Percentiles rank a stretch among this genome's conserved stretches.
phyloP scores from a whole-genome alignment of 2,113 vertebrate genomes.

The Gracilinanus agilis region DNA sequence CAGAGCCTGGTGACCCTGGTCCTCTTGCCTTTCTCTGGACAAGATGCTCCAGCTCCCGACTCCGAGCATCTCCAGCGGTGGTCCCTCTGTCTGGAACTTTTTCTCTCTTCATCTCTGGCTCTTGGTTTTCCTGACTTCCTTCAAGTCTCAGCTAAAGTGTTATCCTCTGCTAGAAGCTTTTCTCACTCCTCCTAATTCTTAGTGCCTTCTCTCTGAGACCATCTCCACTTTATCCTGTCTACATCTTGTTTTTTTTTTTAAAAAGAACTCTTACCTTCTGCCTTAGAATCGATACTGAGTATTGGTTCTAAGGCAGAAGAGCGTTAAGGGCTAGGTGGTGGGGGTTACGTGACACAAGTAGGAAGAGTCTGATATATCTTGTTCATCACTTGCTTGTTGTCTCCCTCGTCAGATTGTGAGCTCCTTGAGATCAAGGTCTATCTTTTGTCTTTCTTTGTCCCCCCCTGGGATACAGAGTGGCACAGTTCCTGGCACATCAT shows the following conservation, averaged over 20 bases:
- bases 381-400: neutral
- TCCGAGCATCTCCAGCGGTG: neutral
- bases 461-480: neutral
- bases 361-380: neutral
- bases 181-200: too few species aligned
- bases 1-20: neutral
- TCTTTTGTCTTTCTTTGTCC: neutral
- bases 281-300: too few species aligned
- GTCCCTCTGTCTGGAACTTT: neutral
- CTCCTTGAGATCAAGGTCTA: neutral
- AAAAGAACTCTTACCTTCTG: too few species aligned
- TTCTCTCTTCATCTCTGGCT: neutral
- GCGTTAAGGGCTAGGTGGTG: too few species aligned
- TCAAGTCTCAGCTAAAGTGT: neutral
- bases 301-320: too few species aligned
- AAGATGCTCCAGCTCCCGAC: neutral
- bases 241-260: neutral
- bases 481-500: neutral
- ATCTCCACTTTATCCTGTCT: neutral
- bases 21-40: neutral
- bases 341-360: too few species aligned
- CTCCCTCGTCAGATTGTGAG: neutral
- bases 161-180: neutral
- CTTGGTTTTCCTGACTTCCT: neutral
- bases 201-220: neutral